Evolutionary conservation across 2,113 vertebrate genomes (phyloP).

Genomic region (Gallinago paraguaiae): DNA sequence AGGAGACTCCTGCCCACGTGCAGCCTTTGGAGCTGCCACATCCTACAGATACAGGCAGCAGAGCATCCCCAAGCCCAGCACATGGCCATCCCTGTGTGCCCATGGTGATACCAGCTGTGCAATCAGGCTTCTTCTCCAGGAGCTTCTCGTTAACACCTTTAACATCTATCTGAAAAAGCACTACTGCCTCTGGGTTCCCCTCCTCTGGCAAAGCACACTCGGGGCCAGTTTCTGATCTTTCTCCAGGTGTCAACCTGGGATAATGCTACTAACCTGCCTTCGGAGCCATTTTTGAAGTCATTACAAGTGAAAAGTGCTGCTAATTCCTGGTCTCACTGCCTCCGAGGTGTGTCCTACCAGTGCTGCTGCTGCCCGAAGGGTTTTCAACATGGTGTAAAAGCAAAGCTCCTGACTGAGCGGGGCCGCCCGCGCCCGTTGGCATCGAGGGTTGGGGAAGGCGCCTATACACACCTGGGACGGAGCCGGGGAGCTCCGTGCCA

Average conservation of each 20-base stretch:
- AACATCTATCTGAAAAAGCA: background rate
- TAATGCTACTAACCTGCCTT: background rate
- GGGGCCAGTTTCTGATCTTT: background rate
- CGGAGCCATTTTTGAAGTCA: background rate
- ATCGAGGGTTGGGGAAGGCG: background rate
- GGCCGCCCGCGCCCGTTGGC: background rate
- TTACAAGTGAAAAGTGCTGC: background rate
- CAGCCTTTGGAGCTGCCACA: background rate
- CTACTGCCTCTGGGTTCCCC: background rate
- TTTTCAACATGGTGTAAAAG: conserved; percentile 52
- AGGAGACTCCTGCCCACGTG: background rate
- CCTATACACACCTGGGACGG: conserved; percentile 29
- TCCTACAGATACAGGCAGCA: background rate
- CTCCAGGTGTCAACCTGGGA: background rate
- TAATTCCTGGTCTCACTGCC: background rate
- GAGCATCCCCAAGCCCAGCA: background rate
- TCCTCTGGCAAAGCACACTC: background rate
- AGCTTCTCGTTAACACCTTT: background rate
- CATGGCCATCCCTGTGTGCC: fast-evolving
- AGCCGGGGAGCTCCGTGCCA: background rate
- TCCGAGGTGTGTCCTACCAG: conserved; percentile 21
- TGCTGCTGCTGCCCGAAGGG: conserved; percentile 23
- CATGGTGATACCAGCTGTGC: background rate
- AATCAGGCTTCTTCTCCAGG: background rate
- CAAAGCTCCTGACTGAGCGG: conserved; percentile 54